Conservation (phyloP, 2,797 vertebrate species). For the Coranthus polyacanthus region DNA sequence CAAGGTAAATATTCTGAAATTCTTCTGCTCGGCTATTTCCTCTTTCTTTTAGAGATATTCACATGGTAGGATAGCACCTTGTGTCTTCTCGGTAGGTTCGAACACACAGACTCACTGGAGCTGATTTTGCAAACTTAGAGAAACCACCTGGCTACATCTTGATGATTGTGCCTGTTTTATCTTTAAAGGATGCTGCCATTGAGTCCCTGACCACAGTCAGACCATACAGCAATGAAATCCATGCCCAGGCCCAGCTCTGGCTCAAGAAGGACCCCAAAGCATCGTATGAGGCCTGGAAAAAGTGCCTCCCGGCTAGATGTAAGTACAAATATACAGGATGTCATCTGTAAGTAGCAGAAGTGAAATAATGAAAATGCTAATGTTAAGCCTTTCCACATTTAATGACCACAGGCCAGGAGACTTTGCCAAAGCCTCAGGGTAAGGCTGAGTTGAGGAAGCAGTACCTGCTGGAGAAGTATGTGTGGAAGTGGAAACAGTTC, state of each 20-base stretch:
- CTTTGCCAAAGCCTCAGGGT: constrained; percentile 88
- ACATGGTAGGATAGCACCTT: background rate
- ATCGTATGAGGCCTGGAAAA: constrained; percentile 98
- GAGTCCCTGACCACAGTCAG: constrained; percentile 97
- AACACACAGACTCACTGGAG: background rate
- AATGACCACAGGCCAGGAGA: constrained; percentile 83
- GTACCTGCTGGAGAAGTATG: constrained; percentile 95
- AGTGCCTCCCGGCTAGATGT: constrained; percentile 98
- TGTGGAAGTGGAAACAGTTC: constrained; percentile 99
- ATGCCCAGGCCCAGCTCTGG: constrained; percentile 98
- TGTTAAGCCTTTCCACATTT: background rate
- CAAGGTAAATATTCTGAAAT: constrained; percentile 85
- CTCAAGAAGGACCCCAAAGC: constrained; percentile 98
- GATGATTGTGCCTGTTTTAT: constrained; percentile 11
- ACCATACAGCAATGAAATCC: constrained; percentile 98
- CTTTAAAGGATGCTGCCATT: constrained; percentile 90
- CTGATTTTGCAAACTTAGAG: background rate
- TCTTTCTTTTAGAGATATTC: background rate
- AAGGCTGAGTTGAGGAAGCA: constrained; percentile 92
- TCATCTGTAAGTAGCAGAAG: background rate
- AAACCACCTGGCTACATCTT: too few relatives aligned
- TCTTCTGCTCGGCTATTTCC: background rate
- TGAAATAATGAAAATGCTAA: background rate
- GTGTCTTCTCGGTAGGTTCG: too few relatives aligned
- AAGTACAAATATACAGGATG: constrained; percentile 35